Base-by-base conservation (phyloP, 2,113 vertebrate species). In the Mastomys coucha region DNA sequence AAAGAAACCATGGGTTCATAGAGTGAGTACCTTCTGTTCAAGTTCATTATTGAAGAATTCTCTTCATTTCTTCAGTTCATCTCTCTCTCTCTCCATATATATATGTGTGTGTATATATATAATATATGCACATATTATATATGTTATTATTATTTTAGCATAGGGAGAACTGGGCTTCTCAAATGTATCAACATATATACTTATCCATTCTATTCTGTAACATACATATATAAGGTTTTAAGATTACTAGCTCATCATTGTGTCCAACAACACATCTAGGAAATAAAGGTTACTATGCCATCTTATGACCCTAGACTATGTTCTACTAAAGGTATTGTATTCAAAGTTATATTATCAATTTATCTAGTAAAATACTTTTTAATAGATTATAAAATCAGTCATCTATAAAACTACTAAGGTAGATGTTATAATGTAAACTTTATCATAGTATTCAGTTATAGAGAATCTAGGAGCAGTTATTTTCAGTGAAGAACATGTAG, bases 361-460 rank as follows among this genome's bases (percentile, higher is more conserved):
- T 93, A 53, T 33, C 51, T 94, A 91, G 33, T 90, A 91, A 96
- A 72, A 28, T 96, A 80, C 76, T 95, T 95, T 94, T 97, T 90
- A 93, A 88, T 85, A 91, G 49, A 93, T 24, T 88, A 19, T 94
- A 91, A 96, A 97, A 92, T 94, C 33, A 85, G 28, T 91, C 92
- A 90, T 72, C 49, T 93, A 28, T 96, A 94, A 95, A 96, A 88
- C 28, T 85, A 45, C 42, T 96, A 87, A 89, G 82, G 69, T 95
- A 82, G 88, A 76, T 26, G 70, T 89, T 69, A 56, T 91, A 95
- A 82, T 87, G 87, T 96, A 87, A 94, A 80, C 8, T 89, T 95
- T 82, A 70, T 91, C 16, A 70, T 96, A 95, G 39, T 95, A 42
- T 70, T 17, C 65, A 88, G 33, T 88, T 92, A 80, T 12, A 91